Evolutionary conservation across 1,140 invertebrate genomes (phyloP), one percentile per base, ranked within the genome.

Genomic region (Sitobion miscanthi): DNA sequence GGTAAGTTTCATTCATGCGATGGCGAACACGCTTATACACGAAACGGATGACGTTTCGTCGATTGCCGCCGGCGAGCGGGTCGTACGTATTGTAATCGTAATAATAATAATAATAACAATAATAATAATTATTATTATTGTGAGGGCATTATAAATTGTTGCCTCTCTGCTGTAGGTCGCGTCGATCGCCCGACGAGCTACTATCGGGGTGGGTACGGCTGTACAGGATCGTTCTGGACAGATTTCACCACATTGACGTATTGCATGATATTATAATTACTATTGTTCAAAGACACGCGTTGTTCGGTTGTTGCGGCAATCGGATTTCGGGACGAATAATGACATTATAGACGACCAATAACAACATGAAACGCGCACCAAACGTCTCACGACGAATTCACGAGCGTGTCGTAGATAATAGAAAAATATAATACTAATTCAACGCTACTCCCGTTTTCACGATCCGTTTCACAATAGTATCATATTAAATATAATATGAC

Each of bases 1-100:
- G 89, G 89, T 90, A 45, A 90, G 54, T 90, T 90, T 42, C 89
- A 57, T 89, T 89, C 88, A 54, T 54, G 52, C 11, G 8, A 52
- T 38, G 52, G 20, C 23, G 49, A 54, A 52, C 45, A n/a, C 85
- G 45, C 14, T 87, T 35, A 35, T 35, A 38, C n/a, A 77, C 49
- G 30, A 89, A 52, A 54, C 17, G 17, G 30, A n/a, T n/a, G 45
- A 87, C 85, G 85, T 49, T 2, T 49, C 85, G 87, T 89, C 87
- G 87, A 54, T 89, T 54, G 35, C 42, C 87, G n/a, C 2, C 47
- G n/a, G n/a, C 47, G n/a, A 20, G 25, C 20, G 20, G 35, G 20
- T 38, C 62, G 62, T 77, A 17, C n/a, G 52, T 20, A 21, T 49
- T 49, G 14, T 20, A 47, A 47, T 47, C 6, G 5, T 47, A 47